Evolutionary conservation across 2,797 vertebrate species (phyloP).

Genomic region (Acanthis flammea): DNA sequence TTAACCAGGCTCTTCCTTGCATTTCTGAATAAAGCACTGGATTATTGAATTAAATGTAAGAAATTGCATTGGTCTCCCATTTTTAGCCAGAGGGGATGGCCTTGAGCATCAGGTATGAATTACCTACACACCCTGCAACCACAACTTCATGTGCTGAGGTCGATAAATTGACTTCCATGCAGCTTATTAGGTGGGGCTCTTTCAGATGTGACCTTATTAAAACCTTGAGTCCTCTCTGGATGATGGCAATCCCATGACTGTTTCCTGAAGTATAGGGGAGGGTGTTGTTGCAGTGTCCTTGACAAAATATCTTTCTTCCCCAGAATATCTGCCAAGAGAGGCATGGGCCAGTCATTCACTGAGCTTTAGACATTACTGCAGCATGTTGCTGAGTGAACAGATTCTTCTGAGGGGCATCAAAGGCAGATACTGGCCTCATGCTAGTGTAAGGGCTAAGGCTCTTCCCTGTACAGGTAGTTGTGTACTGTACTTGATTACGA

Average conservation of each 20-base stretch:
- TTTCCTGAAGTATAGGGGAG: not conserved
- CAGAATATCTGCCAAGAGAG: not conserved
- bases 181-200: conserved; percentile 47
- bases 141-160: conserved; percentile 8
- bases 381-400: not conserved
- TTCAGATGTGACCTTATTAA: conserved; percentile 55
- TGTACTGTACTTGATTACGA: not conserved
- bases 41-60: not conserved
- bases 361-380: not conserved
- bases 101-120: conserved; percentile 43
- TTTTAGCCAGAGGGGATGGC: conserved; percentile 26
- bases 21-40: not conserved
- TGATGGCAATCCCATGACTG: not conserved
- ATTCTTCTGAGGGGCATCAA: not conserved
- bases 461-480: not conserved
- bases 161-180: conserved; percentile 53
- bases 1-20: not conserved
- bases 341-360: not conserved
- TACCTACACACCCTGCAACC: conserved; percentile 11
- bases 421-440: not conserved
- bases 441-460: not conserved
- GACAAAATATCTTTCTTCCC: not conserved
- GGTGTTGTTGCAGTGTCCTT: not conserved
- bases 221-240: conserved; percentile 18
- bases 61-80: not conserved